Conservation (phyloP, 2,113 vertebrate species). For the Ameiurus melas region DNA sequence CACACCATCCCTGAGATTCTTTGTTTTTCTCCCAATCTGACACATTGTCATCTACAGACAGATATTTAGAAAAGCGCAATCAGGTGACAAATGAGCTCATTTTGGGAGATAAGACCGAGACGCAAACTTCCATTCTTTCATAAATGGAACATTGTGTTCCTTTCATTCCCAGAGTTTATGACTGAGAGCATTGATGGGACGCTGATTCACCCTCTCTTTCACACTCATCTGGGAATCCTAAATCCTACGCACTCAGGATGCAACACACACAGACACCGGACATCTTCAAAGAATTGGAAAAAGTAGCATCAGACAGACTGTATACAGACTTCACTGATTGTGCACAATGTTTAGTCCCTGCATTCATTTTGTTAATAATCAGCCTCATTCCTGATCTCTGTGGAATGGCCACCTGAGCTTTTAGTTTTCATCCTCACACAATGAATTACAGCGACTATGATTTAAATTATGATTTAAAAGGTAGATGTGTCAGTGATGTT, state of each 20-base stretch:
- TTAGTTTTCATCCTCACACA: neutral
- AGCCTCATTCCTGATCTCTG: neutral
- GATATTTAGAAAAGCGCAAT: slow-evolving; percentile 13
- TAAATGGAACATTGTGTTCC: slow-evolving; percentile 18
- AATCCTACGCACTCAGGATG: slow-evolving; percentile 19
- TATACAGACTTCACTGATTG: slow-evolving; percentile 4
- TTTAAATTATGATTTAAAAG: neutral
- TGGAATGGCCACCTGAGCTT: neutral
- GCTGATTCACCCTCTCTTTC: slow-evolving; percentile 34
- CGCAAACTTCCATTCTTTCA: neutral
- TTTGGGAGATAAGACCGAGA: neutral
- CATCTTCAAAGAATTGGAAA: slow-evolving; percentile 11
- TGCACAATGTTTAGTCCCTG: neutral
- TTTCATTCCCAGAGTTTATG: slow-evolving; percentile 5
- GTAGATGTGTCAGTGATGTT: neutral
- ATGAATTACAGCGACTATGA: neutral
- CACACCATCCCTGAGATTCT: neutral
- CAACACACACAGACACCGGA: neutral
- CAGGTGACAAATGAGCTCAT: neutral
- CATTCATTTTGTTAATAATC: neutral
- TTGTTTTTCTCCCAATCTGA: neutral
- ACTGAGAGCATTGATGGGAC: slow-evolving; percentile 18
- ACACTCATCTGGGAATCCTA: slow-evolving; percentile 31
- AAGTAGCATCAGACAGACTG: slow-evolving; percentile 12
- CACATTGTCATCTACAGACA: neutral